These are phyloP conservation scores for Pelusios castaneus DNA, from an alignment of 2,113 vertebrate genomes.

Conservation along the genomic window DNA sequence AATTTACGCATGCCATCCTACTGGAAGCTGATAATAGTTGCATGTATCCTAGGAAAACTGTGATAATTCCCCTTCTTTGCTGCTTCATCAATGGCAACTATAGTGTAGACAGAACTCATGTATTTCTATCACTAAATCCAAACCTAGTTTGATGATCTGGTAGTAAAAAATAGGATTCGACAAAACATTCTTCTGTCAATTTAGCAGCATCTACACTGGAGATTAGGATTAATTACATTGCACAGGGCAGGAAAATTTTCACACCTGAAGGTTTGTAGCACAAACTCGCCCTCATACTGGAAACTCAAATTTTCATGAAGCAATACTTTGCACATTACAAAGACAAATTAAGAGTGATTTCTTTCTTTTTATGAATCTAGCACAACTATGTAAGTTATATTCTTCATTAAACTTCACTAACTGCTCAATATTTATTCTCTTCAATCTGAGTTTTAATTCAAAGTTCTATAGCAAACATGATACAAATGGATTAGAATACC, in stretches of 20 bases:
- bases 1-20: background rate
- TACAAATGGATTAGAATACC: rapidly evolving
- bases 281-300: background rate
- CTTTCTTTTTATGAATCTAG: background rate
- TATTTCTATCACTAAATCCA: background rate
- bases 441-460: background rate
- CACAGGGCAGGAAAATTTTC: too few species aligned
- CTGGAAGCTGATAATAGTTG: background rate
- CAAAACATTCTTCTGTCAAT: too few species aligned
- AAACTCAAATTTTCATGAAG: background rate
- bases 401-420: background rate
- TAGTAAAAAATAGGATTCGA: background rate
- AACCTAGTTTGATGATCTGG: too few species aligned
- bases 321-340: background rate
- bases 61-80: background rate
- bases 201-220: too few species aligned
- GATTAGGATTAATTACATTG: too few species aligned
- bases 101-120: background rate
- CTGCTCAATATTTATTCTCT: background rate
- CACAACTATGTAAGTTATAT: background rate
- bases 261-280: too few species aligned
- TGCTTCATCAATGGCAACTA: background rate
- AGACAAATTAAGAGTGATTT: background rate
- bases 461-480: rapidly evolving
- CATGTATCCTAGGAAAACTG: background rate